Conservation (phyloP, 2,888 invertebrate genomes). For the Carabus problematicus region DNA sequence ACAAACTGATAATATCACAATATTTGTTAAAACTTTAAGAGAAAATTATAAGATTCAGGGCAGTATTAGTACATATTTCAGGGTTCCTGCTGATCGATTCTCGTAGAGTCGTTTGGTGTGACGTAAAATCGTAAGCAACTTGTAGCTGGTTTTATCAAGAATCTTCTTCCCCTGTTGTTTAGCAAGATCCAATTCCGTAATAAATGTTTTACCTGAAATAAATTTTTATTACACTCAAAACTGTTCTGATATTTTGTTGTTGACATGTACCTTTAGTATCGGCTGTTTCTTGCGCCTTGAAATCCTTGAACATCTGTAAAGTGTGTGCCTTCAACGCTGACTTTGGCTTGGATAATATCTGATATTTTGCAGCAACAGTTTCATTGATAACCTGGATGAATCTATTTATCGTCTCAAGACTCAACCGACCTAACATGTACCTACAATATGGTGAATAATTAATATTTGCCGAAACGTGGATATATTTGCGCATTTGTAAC, state of each 20-base stretch:
- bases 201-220: slow-evolving; percentile 40
- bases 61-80: slow-evolving; percentile 22
- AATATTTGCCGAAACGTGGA: too few relatives aligned
- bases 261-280: slow-evolving; percentile 40
- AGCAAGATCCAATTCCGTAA: slow-evolving; percentile 44
- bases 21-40: too few relatives aligned
- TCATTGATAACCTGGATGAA: slow-evolving; percentile 43
- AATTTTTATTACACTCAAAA: neutral
- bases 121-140: slow-evolving; percentile 43
- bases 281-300: slow-evolving; percentile 34
- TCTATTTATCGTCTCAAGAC: slow-evolving; percentile 36
- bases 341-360: slow-evolving; percentile 38
- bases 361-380: slow-evolving; percentile 38
- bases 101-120: slow-evolving; percentile 38
- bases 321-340: slow-evolving; percentile 33
- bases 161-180: slow-evolving; percentile 28
- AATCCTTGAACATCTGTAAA: slow-evolving; percentile 33
- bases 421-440: slow-evolving; percentile 43
- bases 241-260: neutral
- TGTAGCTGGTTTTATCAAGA: slow-evolving; percentile 41
- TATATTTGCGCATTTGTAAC: too few relatives aligned
- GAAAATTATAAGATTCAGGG: too few relatives aligned
- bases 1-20: too few relatives aligned
- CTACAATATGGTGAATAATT: slow-evolving; percentile 16
- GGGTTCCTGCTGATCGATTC: slow-evolving; percentile 16